Conservation (phyloP, 2,888 invertebrate species). For the Hedya salicella region DNA sequence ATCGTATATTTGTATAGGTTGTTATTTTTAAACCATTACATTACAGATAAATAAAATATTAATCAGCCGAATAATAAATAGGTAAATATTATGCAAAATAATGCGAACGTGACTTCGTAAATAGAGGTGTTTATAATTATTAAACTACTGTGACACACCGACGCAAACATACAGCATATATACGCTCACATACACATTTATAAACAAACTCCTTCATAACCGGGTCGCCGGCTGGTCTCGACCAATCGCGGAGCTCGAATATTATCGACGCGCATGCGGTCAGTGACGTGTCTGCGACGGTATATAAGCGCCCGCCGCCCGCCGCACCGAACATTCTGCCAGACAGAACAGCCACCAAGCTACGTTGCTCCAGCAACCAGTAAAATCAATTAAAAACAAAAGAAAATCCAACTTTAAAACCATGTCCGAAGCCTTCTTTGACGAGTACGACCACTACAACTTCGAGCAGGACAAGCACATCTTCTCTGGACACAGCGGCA, state of each 20-base stretch:
- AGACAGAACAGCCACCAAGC: slow-evolving; percentile 61
- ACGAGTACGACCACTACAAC: slow-evolving; percentile 97
- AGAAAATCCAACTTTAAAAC: slow-evolving; percentile 65
- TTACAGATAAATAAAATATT: background rate
- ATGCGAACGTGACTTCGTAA: slow-evolving; percentile 37
- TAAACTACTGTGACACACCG: slow-evolving; percentile 24
- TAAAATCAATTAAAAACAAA: slow-evolving; percentile 51
- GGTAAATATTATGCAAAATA: slow-evolving; percentile 2
- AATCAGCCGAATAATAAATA: slow-evolving; percentile 2
- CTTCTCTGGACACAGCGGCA: slow-evolving; percentile 94
- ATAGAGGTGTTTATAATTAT: slow-evolving; percentile 36
- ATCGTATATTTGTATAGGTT: too few relatives aligned
- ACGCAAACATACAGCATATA: slow-evolving; percentile 69
- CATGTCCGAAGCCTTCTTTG: slow-evolving; percentile 94
- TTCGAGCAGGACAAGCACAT: slow-evolving; percentile 96
- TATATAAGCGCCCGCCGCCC: slow-evolving; percentile 66
- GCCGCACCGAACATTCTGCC: slow-evolving; percentile 62
- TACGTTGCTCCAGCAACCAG: slow-evolving; percentile 62
- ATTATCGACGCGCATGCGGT: slow-evolving; percentile 82
- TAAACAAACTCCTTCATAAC: slow-evolving; percentile 73
- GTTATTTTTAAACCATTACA: background rate
- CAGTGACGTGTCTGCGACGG: slow-evolving; percentile 73
- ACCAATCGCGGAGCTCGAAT: slow-evolving; percentile 76
- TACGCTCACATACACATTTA: slow-evolving; percentile 50
- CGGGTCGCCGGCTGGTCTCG: slow-evolving; percentile 64